Evolutionary conservation across 2,113 vertebrate species (phyloP).

Genomic region (Indicator indicator): DNA sequence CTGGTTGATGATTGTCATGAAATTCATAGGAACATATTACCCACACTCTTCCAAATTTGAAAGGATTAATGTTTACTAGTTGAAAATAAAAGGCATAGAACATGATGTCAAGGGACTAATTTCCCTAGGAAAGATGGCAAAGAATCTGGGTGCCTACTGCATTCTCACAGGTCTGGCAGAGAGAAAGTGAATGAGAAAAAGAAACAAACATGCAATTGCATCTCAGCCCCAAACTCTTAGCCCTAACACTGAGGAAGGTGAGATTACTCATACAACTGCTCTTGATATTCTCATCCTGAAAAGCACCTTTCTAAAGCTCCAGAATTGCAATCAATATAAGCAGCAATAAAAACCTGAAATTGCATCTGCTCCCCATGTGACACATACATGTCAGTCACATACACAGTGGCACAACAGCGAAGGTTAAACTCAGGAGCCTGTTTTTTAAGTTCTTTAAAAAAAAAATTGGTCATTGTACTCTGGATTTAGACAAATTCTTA

Average conservation of each 20-base stretch:
- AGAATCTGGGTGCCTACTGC: background rate
- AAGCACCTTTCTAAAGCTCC: background rate
- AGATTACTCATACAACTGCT: background rate
- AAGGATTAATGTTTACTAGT: background rate
- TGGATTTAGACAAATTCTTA: background rate
- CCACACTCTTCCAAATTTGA: background rate
- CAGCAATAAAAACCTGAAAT: background rate
- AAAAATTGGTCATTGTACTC: background rate
- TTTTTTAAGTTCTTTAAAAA: background rate
- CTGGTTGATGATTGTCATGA: background rate
- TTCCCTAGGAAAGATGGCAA: background rate
- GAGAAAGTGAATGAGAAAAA: background rate
- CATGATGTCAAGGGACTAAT: background rate
- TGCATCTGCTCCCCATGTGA: background rate
- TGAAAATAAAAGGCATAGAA: background rate
- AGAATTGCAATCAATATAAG: background rate
- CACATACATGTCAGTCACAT: accelerated
- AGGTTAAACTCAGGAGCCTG: background rate
- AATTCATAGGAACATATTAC: background rate
- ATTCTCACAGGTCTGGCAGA: background rate
- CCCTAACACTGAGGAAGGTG: background rate
- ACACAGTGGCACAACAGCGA: background rate
- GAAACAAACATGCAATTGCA: background rate
- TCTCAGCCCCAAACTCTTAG: background rate
- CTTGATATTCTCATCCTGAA: background rate